These are phyloP conservation scores for Campylomormyrus numenius DNA, from an alignment of 2,113 vertebrate species.

Conservation along the genomic window DNA sequence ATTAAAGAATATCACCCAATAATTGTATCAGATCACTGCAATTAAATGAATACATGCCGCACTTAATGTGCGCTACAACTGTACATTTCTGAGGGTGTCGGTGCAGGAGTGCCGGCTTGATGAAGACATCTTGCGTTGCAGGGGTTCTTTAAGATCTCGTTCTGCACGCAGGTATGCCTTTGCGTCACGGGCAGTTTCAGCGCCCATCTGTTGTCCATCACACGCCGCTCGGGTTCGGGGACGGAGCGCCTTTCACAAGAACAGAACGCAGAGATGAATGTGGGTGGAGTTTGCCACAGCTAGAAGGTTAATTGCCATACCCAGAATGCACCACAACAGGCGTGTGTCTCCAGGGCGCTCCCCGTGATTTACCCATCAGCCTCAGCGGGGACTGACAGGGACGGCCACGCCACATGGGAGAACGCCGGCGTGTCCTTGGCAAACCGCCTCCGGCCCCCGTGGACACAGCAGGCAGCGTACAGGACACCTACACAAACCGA, in stretches of 20 bases:
- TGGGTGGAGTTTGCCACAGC: slow-evolving; percentile 28
- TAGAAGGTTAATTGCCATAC: slow-evolving; percentile 34
- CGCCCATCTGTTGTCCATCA: neutral
- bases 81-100: neutral
- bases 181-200: neutral
- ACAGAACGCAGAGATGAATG: slow-evolving; percentile 1
- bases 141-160: neutral
- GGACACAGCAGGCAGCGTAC: slow-evolving; percentile 1
- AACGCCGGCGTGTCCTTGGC: neutral
- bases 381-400: neutral
- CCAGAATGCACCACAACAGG: slow-evolving; percentile 25
- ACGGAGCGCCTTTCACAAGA: neutral
- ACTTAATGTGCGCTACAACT: neutral
- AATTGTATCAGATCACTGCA: neutral
- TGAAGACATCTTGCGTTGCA: neutral
- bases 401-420: neutral
- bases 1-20: neutral
- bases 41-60: neutral
- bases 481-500: neutral
- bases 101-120: neutral
- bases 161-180: neutral
- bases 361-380: neutral
- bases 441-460: neutral
- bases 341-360: slow-evolving; percentile 17
- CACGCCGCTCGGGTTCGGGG: neutral